Conservation (phyloP, 2,888 invertebrate genomes). For the Flexamia atlantica region DNA sequence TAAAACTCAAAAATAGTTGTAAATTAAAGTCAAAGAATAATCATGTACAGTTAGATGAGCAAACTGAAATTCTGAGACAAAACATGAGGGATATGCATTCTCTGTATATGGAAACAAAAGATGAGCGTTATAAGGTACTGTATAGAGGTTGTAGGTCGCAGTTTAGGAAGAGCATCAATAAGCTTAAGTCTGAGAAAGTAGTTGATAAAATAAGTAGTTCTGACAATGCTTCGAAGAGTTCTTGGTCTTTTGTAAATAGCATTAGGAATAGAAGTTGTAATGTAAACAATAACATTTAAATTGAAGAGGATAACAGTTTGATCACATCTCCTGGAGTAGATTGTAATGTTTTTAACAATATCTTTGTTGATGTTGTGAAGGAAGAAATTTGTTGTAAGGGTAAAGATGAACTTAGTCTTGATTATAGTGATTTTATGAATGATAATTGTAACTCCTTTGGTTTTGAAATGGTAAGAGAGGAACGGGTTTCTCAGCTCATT, state of each 20-base stretch:
- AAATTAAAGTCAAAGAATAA: not conserved
- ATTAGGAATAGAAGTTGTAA: not conserved
- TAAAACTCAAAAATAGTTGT: not conserved
- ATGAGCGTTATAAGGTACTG: not conserved
- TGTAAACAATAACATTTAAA: not conserved
- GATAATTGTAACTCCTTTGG: not conserved
- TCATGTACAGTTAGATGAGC: not conserved
- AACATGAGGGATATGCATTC: not conserved
- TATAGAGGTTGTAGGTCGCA: not conserved
- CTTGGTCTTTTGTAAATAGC: constrained; percentile 7
- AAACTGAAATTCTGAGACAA: not conserved
- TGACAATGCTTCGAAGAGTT: not conserved
- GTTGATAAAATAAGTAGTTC: not conserved
- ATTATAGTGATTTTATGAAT: not conserved
- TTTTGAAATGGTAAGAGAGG: not conserved
- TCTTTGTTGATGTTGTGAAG: not conserved
- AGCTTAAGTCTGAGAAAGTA: not conserved
- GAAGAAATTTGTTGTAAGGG: not conserved
- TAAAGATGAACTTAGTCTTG: not conserved
- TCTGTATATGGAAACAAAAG: not conserved
- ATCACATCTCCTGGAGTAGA: not conserved
- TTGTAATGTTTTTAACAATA: not conserved
- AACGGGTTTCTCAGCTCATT: not conserved
- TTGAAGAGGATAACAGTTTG: not conserved
- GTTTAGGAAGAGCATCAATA: not conserved